Base-by-base conservation (phyloP, 2,888 invertebrate genomes). In the Herminia tarsipennalis region DNA sequence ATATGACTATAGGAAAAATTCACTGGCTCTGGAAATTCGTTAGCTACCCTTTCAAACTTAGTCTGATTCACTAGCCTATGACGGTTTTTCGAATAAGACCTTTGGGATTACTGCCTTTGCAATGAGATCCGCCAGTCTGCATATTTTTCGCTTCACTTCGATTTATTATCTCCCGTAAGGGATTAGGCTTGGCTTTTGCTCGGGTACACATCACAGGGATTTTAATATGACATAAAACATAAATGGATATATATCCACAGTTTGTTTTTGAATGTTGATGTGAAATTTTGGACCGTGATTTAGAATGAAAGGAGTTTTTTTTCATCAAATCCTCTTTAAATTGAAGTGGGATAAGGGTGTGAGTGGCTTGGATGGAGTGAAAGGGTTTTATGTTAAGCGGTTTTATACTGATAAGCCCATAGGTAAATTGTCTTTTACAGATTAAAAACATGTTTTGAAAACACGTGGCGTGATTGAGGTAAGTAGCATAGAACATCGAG, bases 161-260 rank as follows among this genome's bases (percentile, higher is more conserved):
- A 62, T 63, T 70, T 70, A 62, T 57, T 48, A 65, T 41, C 36
- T 39, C 42, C 27, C 49, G 43, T 40, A 22, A 28, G 21, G 52
- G 52, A 56, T 57, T 66, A 59, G 55, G 43, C 35, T 58, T 53
- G 54, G 45, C 52, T 66, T 67, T 60, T 55, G 51, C 47, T 48
- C 38, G 42, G 38, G 33, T 60, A 42, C 41, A 55, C 43, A 51
- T 61, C 49, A 60, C 34, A 27, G 43, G 24, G 28, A 36, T 42
- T 63, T 62, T 51, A 65, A 62, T 59, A 43, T 28, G 29, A 24
- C 44, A 56, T 53, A 45, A 46, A 54, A 54, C 49, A 42, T 38
- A n/a, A 25, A 50, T 30, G 53, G 56, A 36, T 43, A 39, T n/a
- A 5, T 9, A 12, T 5, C 8, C 17, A 24, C 29, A 14, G 20